Conservation (phyloP, 2,113 vertebrate species). For the Regulus satrapa region DNA sequence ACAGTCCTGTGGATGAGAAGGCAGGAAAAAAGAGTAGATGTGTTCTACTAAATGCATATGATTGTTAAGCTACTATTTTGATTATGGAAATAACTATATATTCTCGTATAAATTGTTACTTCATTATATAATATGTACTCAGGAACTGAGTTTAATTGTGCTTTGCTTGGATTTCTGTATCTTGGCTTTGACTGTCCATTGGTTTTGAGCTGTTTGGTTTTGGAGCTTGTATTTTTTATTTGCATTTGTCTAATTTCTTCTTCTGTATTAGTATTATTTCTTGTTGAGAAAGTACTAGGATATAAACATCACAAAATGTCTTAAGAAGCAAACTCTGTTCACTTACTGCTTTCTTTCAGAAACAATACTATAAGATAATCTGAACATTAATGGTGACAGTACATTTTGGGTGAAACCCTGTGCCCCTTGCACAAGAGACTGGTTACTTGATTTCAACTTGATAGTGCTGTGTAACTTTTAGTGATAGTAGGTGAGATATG, state of each 20-base stretch:
- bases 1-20: not conserved
- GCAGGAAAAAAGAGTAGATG: not conserved
- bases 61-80: not conserved
- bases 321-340: not conserved
- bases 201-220: conserved; percentile 2
- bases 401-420: not conserved
- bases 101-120: not conserved
- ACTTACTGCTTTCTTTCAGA: not conserved
- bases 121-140: not conserved
- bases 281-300: not conserved
- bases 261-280: not conserved
- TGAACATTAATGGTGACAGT: not conserved
- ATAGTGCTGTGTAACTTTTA: not conserved
- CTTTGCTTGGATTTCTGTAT: not conserved
- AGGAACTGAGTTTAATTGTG: not conserved
- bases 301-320: not conserved
- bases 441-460: not conserved
- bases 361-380: not conserved
- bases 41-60: not conserved
- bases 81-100: not conserved
- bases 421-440: not conserved
- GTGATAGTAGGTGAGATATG: not conserved
- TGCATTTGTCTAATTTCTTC: not conserved
- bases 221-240: not conserved
- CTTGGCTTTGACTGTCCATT: not conserved